Percentiles rank a stretch among this genome's conserved stretches.
Conservation (phyloP, 2,888 invertebrate genomes). For the Laothoe populi region DNA sequence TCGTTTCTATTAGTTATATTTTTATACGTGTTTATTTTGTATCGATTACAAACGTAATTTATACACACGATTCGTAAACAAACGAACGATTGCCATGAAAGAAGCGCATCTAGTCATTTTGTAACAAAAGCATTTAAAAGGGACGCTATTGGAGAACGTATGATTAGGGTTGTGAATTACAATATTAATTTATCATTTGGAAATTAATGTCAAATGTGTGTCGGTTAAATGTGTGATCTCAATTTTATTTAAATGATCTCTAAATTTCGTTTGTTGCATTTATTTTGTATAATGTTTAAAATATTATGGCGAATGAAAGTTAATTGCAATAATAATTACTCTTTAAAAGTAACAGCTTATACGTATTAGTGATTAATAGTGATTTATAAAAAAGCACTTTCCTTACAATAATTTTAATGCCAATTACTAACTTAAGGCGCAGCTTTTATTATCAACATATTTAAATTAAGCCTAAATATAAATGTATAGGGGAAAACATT, state of each 20-base stretch:
- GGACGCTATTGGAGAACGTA: constrained; percentile 56
- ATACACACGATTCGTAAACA: constrained; percentile 27
- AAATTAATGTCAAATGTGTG: constrained; percentile 54
- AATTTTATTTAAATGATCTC: constrained; percentile 74
- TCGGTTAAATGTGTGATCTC: constrained; percentile 74
- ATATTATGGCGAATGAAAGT: constrained; percentile 51
- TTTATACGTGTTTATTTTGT: constrained; percentile 28
- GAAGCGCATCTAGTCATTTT: constrained; percentile 75
- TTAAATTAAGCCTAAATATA: constrained; percentile 52
- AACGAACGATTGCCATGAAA: constrained; percentile 66
- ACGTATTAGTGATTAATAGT: constrained; percentile 64
- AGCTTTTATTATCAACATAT: constrained; percentile 64
- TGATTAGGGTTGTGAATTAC: constrained; percentile 82
- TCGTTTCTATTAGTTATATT: constrained; percentile 35
- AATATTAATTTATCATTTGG: constrained; percentile 66
- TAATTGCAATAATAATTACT: constrained; percentile 69
- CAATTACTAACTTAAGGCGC: constrained; percentile 68
- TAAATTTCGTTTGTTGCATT: constrained; percentile 74
- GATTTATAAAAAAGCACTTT: constrained; percentile 65
- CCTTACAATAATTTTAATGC: constrained; percentile 66
- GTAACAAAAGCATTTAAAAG: constrained; percentile 69
- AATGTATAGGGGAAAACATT: constrained; percentile 55
- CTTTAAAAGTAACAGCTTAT: constrained; percentile 67
- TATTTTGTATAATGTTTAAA: constrained; percentile 62
- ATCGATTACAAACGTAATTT: constrained; percentile 4